Evolutionary conservation across 1,140 invertebrate species (phyloP), one percentile per base, ranked within the genome.

Genomic region (Zaprionus inermis): DNA sequence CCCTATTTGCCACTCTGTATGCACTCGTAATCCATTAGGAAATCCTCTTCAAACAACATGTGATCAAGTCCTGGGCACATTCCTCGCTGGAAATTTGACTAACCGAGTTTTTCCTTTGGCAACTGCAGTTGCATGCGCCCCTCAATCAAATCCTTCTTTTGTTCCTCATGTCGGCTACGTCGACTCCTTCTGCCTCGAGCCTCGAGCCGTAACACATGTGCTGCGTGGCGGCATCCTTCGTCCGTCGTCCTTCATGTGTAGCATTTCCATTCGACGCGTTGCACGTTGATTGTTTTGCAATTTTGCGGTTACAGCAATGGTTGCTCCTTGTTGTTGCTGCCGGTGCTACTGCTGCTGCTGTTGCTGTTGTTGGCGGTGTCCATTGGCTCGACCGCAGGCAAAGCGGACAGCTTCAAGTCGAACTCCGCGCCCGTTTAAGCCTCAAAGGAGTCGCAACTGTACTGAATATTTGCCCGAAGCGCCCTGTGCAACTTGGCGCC

Each of bases 271-370:
- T 63, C 79, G 72, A 69, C 66, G 70, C 83, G 72, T 64, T 79
- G 79, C 79, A 83, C 79, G 84, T 80, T 83, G 83, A 86, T 86
- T 86, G 83, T 86, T 86, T 86, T 83, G 84, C 83, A 77, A 86
- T 86, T 86, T 86, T 86, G 83, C 67, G 83, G 83, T n/a, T n/a
- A n/a, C n/a, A n/a, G n/a, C n/a, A n/a, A n/a, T n/a, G n/a, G n/a
- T 78, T 79, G 70, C 55, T 49, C 20, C 18, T 38, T 55, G 54
- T 44, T 38, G 69, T 57, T 56, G n/a, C n/a, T n/a, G n/a, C n/a
- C n/a, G n/a, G n/a, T n/a, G 10, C n/a, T 34, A 2, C 34, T 20
- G 14, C 18, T 36, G 16, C n/a, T 55, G 30, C 4, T 44, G 58
- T 34, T 60, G 24, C 34, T 51, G 46, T 30, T 64, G 30, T 52